Percentiles rank a stretch among this genome's conserved stretches.
Evolutionary conservation across 1,140 invertebrate genomes (phyloP).

Genomic region (Proctacanthus coquilletti): DNA sequence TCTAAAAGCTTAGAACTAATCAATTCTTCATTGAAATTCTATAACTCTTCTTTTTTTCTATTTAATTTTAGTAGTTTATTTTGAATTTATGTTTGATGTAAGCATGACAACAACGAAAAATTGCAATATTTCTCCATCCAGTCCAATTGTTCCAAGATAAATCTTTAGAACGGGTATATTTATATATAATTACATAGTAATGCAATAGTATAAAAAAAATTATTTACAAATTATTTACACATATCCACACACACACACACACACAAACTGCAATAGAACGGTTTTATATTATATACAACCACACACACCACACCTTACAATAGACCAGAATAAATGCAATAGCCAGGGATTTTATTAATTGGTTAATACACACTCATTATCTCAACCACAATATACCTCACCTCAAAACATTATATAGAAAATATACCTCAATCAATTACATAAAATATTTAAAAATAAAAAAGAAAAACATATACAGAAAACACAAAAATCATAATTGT

Average conservation of each 20-base stretch:
- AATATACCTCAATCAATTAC: no score
- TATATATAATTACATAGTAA: slow-evolving; percentile 1
- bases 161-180: background rate
- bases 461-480: no score
- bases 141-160: background rate
- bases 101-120: background rate
- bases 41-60: background rate
- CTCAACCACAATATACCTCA: background rate
- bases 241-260: background rate
- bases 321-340: slow-evolving; percentile 2
- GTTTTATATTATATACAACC: background rate
- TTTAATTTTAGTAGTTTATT: background rate
- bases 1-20: no score
- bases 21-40: background rate
- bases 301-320: slow-evolving; percentile 1
- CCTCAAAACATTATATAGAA: background rate
- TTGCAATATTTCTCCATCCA: background rate
- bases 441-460: no score
- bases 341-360: slow-evolving; percentile 3
- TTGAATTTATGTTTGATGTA: background rate
- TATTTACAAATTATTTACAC: slow-evolving; percentile 6
- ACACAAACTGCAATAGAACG: slow-evolving; percentile 4
- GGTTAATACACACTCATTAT: background rate
- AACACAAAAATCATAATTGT: no score
- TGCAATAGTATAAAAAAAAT: no score